phyloP scores from a whole-genome alignment of 2,888 invertebrate genomes.

The Tyria jacobaeae region DNA sequence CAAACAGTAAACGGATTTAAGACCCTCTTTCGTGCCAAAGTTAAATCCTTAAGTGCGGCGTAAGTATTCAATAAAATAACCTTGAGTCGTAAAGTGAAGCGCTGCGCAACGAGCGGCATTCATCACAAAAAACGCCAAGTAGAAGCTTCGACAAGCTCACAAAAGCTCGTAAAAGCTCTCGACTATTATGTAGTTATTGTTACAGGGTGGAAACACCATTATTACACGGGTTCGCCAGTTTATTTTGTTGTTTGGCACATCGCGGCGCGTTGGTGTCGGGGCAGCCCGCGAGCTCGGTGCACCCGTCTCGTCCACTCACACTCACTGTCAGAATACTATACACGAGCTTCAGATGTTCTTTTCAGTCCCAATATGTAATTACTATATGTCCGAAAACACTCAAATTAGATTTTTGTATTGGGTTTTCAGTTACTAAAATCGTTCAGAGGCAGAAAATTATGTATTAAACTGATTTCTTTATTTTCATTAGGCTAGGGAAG shows the following conservation, averaged over 20 bases:
- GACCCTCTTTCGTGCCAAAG: constrained; percentile 59
- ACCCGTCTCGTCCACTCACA: constrained; percentile 25
- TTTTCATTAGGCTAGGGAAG: too few species aligned
- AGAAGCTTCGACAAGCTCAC: constrained; percentile 84
- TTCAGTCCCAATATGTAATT: background rate
- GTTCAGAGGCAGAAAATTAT: background rate
- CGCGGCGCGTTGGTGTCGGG: constrained; percentile 59
- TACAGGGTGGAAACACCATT: constrained; percentile 86
- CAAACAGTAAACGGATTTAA: constrained; percentile 66
- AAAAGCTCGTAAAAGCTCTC: constrained; percentile 86
- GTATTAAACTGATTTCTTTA: background rate
- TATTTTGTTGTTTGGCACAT: constrained; percentile 81
- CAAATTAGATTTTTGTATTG: background rate
- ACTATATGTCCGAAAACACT: background rate
- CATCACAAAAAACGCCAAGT: constrained; percentile 82
- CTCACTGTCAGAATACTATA: constrained; percentile 1
- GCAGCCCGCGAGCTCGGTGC: constrained; percentile 22
- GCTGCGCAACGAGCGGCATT: constrained; percentile 68
- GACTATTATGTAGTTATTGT: constrained; percentile 87
- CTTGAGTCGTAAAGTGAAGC: constrained; percentile 69
- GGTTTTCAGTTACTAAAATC: background rate
- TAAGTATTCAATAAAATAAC: constrained; percentile 84
- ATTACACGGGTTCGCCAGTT: constrained; percentile 79
- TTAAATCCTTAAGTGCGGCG: constrained; percentile 64
- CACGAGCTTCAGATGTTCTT: constrained; percentile 12